These are phyloP conservation scores for Orchesellides sinensis DNA, from an alignment of 2,888 invertebrate species.

Conservation along the genomic window DNA sequence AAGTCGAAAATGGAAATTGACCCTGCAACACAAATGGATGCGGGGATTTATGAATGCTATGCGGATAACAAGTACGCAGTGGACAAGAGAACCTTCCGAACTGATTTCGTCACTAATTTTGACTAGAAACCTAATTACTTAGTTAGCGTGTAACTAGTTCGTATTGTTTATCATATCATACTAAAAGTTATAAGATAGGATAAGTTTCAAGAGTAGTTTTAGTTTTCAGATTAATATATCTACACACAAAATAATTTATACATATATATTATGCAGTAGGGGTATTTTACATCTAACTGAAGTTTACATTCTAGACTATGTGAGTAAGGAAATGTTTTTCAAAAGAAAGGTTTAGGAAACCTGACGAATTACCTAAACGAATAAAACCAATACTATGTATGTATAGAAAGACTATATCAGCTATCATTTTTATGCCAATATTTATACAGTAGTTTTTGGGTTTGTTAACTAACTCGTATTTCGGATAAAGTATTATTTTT, in stretches of 20 bases:
- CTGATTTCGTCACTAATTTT: conserved; percentile 94
- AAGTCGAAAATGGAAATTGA: conserved; percentile 97
- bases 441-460: too few relatives aligned
- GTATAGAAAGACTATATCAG: too few relatives aligned
- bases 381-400: too few relatives aligned
- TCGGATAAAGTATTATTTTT: too few relatives aligned
- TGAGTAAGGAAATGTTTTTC: not conserved
- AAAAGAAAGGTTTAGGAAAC: not conserved
- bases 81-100: conserved; percentile 93
- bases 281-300: not conserved
- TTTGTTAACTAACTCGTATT: too few relatives aligned
- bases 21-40: conserved; percentile 97
- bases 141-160: not conserved
- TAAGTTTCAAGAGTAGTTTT: too few relatives aligned
- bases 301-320: not conserved
- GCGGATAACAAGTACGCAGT: conserved; percentile 96
- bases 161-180: not conserved
- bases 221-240: too few relatives aligned
- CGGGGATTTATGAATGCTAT: conserved; percentile 91
- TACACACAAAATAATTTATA: not conserved
- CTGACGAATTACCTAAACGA: conserved; percentile 18
- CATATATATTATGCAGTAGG: not conserved
- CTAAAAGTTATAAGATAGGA: too few relatives aligned
- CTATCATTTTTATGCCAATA: too few relatives aligned
- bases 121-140: conserved; percentile 78